Conservation (phyloP, 92 coral and sea anemone species). For the Porites evermanni region DNA sequence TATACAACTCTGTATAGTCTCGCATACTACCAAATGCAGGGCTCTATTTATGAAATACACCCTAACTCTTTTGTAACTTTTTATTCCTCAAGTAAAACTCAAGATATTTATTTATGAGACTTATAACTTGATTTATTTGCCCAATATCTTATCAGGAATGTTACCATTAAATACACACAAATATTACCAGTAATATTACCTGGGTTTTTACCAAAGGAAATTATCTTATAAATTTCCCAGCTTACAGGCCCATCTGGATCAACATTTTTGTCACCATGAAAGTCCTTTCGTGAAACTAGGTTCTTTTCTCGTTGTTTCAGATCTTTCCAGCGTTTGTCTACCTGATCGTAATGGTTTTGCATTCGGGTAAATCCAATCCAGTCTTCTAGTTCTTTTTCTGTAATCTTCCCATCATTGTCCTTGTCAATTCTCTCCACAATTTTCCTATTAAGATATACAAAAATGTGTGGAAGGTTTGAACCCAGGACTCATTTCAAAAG, state of each 20-base stretch:
- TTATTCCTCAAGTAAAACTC: too few relatives aligned
- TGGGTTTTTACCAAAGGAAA: constrained; percentile 82
- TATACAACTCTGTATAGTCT: too few relatives aligned
- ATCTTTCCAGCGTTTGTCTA: constrained; percentile 66
- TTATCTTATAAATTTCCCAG: constrained; percentile 88
- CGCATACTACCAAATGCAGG: too few relatives aligned
- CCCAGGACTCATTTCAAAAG: too few relatives aligned
- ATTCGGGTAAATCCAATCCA: constrained; percentile 81
- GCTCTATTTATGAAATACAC: too few relatives aligned
- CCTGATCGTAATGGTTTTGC: constrained; percentile 68
- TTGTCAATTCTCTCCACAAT: constrained; percentile 93
- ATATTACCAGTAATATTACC: constrained; percentile 39
- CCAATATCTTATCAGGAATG: too few relatives aligned
- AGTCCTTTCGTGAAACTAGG: constrained; percentile 4
- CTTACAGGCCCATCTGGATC: constrained; percentile 60
- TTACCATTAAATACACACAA: too few relatives aligned
- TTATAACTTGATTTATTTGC: too few relatives aligned
- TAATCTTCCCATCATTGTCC: constrained; percentile 80
- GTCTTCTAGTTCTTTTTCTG: constrained; percentile 65
- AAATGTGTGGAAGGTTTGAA: too few relatives aligned
- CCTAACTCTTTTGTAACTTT: too few relatives aligned
- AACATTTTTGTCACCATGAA: constrained; percentile 42
- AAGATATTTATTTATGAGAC: too few relatives aligned
- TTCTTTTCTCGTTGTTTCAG: constrained; percentile 23
- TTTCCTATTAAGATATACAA: constrained; percentile 58